Evolutionary conservation across 2,888 invertebrate genomes (phyloP), one percentile per base, ranked within the genome.

Genomic region (Apotomis turbidana): DNA sequence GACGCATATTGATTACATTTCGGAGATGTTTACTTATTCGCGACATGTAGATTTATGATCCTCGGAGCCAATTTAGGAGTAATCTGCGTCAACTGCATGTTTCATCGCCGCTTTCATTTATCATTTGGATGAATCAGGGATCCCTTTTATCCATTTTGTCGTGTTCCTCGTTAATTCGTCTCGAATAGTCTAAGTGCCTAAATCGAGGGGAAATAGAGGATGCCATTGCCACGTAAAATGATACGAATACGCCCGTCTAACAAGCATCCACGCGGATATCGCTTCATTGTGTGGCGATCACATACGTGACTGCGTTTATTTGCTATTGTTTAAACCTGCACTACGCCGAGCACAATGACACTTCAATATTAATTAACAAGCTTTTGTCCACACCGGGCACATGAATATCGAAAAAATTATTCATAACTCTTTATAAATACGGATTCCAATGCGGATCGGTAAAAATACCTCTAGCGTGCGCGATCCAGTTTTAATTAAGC

Each of bases 221-320:
- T 46, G 66, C 41, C 4, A 41, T 41, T 27, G 27, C 27, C 5
- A 46, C 64, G 64, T 66, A 66, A 57, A 66, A 44, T 44, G 61
- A 62, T 72, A 62, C 51, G 36, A 57, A n/a, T 58, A 36, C 27
- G 79, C 78, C 82, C 83, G 85, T 83, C 84, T 83, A 84, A 83
- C 83, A 81, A 66, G 55, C 54, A 64, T 44, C 27, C 12, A 80
- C 76, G 75, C 80, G 38, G 86, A 87, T 87, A 85, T 80, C 84
- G 80, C 75, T 77, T 79, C 78, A 80, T 78, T 82, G 85, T 83
- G 87, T 86, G 85, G 85, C 75, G 77, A 82, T 83, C 88, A 89
- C 89, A 88, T 83, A 81, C 84, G 77, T 73, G 74, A 76, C 76
- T 81, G 78, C 76, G 76, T 82, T 79, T 82, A 81, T 86, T 83